These are phyloP conservation scores for Sarcophaga rosellei DNA, from an alignment of 2,888 invertebrate genomes.

Conservation along the genomic window DNA sequence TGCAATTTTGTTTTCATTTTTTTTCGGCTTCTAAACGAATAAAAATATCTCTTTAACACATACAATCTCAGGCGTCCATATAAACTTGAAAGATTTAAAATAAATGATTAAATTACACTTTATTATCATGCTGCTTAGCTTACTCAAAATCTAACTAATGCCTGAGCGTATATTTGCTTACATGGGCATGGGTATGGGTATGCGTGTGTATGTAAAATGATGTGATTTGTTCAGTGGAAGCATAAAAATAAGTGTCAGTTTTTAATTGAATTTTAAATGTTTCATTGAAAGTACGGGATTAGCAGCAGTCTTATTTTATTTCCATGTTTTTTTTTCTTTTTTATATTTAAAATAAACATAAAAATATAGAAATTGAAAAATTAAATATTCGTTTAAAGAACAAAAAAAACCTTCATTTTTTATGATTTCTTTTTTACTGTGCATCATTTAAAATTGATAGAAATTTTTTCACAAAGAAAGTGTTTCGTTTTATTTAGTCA, in stretches of 20 bases:
- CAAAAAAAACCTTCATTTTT: no score
- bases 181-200: no score
- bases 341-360: neutral
- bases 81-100: slow-evolving; percentile 38
- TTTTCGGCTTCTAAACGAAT: neutral
- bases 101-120: slow-evolving; percentile 54
- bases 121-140: slow-evolving; percentile 18
- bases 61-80: neutral
- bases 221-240: neutral
- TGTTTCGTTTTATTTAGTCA: no score
- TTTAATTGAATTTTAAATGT: slow-evolving; percentile 25
- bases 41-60: neutral
- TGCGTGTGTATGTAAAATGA: neutral
- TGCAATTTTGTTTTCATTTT: slow-evolving; percentile 20
- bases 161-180: neutral
- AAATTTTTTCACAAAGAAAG: no score
- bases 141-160: neutral
- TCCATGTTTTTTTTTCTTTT: neutral
- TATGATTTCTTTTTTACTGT: no score
- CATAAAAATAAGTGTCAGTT: neutral
- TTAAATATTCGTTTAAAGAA: no score
- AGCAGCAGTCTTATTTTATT: no score
- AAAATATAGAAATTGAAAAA: neutral
- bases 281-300: neutral
- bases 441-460: no score